phyloP scores from a whole-genome alignment of 2,797 vertebrate genomes.

The Gallinago nigripennis region DNA sequence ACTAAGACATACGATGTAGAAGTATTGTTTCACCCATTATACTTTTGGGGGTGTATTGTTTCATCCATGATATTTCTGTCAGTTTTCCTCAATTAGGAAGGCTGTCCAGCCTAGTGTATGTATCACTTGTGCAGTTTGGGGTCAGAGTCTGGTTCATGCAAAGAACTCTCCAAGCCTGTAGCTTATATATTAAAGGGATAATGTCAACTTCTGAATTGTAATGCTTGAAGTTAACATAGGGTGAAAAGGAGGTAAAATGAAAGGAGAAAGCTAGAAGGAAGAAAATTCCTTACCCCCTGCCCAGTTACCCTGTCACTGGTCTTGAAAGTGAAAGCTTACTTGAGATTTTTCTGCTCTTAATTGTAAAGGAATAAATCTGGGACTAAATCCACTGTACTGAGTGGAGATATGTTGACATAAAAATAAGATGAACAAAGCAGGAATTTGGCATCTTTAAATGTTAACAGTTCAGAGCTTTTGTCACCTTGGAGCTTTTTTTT shows the following conservation, averaged over 20 bases:
- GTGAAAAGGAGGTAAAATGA: not conserved
- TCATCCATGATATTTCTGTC: not conserved
- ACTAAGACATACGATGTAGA: not conserved
- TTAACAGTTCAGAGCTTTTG: not conserved
- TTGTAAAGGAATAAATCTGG: not conserved
- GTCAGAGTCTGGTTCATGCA: not conserved
- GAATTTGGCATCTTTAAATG: not conserved
- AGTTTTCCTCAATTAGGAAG: not conserved
- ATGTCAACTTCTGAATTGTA: not conserved
- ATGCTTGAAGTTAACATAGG: not conserved
- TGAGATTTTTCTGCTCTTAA: not conserved
- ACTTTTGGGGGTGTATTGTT: too few relatives aligned
- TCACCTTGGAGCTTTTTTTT: not conserved
- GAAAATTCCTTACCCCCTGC: not conserved
- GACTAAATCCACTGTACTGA: not conserved
- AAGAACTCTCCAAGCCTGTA: accelerated
- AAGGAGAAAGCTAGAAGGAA: not conserved
- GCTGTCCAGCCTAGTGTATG: not conserved
- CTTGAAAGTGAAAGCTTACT: not conserved
- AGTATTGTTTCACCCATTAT: not conserved
- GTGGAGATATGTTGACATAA: not conserved
- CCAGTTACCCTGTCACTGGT: not conserved
- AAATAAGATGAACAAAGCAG: not conserved
- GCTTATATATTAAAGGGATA: not conserved
- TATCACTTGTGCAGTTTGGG: not conserved